phyloP scores from a whole-genome alignment of 2,888 invertebrate genomes.

The Macrosiphum euphorbiae region DNA sequence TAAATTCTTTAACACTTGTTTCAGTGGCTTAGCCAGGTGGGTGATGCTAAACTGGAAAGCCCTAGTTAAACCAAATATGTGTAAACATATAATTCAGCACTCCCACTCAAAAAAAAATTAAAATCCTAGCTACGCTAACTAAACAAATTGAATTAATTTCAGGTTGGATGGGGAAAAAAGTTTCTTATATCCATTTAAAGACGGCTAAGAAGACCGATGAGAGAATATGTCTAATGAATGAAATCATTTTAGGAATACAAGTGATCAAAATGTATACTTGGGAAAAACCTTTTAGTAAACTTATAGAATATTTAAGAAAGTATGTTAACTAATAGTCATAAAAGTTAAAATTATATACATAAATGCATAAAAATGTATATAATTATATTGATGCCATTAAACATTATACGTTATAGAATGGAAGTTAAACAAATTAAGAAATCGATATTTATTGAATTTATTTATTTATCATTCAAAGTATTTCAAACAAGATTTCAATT shows the following conservation, averaged over 20 bases:
- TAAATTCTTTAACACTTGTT: too few relatives aligned
- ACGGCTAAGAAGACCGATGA: constrained; percentile 92
- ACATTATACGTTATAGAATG: constrained; percentile 71
- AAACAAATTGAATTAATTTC: too few relatives aligned
- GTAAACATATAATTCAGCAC: too few relatives aligned
- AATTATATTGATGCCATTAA: constrained; percentile 70
- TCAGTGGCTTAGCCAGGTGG: too few relatives aligned
- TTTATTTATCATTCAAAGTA: constrained; percentile 82
- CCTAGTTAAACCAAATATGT: too few relatives aligned
- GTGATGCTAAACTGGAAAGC: too few relatives aligned
- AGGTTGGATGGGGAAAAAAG: constrained; percentile 83
- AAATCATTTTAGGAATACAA: constrained; percentile 87
- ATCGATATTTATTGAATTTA: constrained; percentile 78
- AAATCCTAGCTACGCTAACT: too few relatives aligned
- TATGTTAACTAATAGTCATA: constrained; percentile 71
- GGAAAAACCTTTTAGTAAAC: constrained; percentile 85
- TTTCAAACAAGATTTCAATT: constrained; percentile 86
- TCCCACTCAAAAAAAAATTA: too few relatives aligned
- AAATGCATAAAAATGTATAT: not conserved
- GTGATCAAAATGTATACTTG: constrained; percentile 95
- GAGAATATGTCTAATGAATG: constrained; percentile 90
- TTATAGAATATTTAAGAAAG: constrained; percentile 81
- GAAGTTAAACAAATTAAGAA: constrained; percentile 80
- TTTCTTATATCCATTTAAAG: constrained; percentile 80
- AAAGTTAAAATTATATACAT: too few relatives aligned